These are phyloP conservation scores for Puma concolor DNA, from an alignment of 2,113 vertebrate species.

Conservation along the genomic window DNA sequence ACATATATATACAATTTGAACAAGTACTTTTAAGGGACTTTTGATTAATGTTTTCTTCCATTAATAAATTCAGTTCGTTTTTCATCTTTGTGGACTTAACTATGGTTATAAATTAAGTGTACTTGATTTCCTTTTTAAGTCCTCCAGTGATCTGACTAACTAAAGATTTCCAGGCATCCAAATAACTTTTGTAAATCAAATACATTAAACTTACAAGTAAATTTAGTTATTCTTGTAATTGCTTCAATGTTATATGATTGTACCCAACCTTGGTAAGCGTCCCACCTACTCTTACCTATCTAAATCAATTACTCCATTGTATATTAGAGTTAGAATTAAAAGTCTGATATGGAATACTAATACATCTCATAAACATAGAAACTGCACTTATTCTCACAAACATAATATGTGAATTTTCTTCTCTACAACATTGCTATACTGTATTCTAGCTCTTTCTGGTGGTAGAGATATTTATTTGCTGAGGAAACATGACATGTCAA, in stretches of 20 bases:
- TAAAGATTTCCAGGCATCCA: not conserved
- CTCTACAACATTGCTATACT: not conserved
- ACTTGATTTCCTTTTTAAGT: constrained; percentile 32
- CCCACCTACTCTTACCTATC: not conserved
- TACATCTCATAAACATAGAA: not conserved
- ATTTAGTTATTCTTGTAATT: not conserved
- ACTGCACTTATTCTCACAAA: not conserved
- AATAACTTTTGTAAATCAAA: constrained; percentile 22
- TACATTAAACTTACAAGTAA: not conserved
- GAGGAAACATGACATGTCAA: not conserved
- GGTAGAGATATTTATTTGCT: not conserved
- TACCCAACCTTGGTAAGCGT: not conserved
- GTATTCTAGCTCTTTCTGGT: not conserved
- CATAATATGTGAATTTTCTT: not conserved
- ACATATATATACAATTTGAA: not conserved
- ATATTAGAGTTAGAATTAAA: not conserved
- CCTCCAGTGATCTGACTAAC: not conserved
- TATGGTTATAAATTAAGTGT: constrained; percentile 20
- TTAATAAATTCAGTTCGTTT: not conserved
- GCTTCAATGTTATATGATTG: not conserved
- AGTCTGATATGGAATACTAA: not conserved
- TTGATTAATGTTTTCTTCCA: constrained; percentile 16
- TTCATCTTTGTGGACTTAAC: not conserved
- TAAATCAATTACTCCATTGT: not conserved
- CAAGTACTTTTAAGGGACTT: not conserved